Base-by-base conservation (phyloP, 2,888 invertebrate species). In the Pristionchus entomophagus region DNA sequence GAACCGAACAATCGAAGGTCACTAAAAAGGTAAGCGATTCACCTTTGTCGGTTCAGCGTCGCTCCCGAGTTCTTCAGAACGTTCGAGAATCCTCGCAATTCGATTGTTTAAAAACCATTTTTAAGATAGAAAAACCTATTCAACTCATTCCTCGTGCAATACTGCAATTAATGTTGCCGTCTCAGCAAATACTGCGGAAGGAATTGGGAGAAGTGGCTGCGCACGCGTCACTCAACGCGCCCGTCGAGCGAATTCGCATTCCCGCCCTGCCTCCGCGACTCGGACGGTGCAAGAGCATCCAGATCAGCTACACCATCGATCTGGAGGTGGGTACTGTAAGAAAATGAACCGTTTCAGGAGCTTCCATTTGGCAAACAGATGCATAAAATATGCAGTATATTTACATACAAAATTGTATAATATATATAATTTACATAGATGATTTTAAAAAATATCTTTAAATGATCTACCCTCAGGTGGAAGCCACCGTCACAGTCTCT, bases 251-350 rank as follows among this genome's bases (percentile, higher is more conserved):
- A 4, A 87, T 93, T 8, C 85, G 87, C 17, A 88, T 93, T 26
- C 93, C 93, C 3, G 89, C 93, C 10, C 87, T 93, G 29, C 90
- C 92, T 2, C 93, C 93, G n/a, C 88, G 90, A 69, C 86, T 93
- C 10, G 89, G 91, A 78, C 90, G 90, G 83, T 93, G 93, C 87
- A 89, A 89, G 62, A 92, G 93, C 26, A 91, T 93, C 26, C 92
- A 92, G 26, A 88, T 93, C 1, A 85, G 87, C 10, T 93, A 93
- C 88, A 87, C 90, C 5, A 81, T 93, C 17, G 92, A 93, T 86
- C 86, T 93, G 29, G 92, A 92, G 87, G 92, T 92, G 38, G 83
- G 87, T 35, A 53, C 19, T 5, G 35, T 65, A 35, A 10, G 5
- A 4, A 5, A n/a, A 73, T 51, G 26, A 32, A 19, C 82, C 38